phyloP scores from a whole-genome alignment of 2,888 invertebrate species.

The Lapara coniferarum region DNA sequence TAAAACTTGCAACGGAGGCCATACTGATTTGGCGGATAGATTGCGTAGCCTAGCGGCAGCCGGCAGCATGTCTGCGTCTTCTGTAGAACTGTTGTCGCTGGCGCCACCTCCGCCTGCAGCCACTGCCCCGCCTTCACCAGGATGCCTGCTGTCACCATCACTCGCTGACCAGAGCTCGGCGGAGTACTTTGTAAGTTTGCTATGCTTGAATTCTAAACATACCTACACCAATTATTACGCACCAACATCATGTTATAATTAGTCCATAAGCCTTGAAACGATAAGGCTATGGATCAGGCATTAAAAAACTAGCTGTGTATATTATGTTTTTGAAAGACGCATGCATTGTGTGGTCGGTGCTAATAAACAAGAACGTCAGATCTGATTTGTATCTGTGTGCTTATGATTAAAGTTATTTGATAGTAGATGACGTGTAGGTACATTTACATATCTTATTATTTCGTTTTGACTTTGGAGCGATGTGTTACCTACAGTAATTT shows the following conservation, averaged over 20 bases:
- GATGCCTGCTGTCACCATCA: constrained; percentile 72
- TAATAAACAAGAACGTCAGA: constrained; percentile 2
- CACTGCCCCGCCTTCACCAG: constrained; percentile 78
- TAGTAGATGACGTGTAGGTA: background rate
- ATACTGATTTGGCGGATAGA: constrained; percentile 76
- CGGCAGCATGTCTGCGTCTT: constrained; percentile 75
- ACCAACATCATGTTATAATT: constrained; percentile 35
- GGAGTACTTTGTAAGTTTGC: constrained; percentile 73
- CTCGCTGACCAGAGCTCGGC: constrained; percentile 74
- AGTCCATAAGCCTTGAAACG: constrained; percentile 32
- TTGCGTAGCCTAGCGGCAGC: constrained; percentile 74
- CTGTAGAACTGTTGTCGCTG: constrained; percentile 73
- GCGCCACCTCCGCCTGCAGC: constrained; percentile 77
- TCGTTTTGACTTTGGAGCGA: no score
- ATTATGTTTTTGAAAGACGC: constrained; percentile 41
- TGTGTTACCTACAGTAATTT: no score
- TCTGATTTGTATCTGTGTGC: constrained; percentile 21
- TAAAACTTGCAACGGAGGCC: constrained; percentile 57
- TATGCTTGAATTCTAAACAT: background rate
- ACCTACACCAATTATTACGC: constrained; percentile 4
- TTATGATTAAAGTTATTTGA: background rate
- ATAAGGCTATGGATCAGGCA: constrained; percentile 28
- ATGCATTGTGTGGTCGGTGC: constrained; percentile 29
- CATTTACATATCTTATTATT: background rate
- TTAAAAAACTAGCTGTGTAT: constrained; percentile 34